A percentile compares a stretch with the other conserved stretches of the same genome.
These are phyloP conservation scores for Pseudorectes ferrugineus DNA, from an alignment of 2,113 vertebrate genomes.

Conservation along the genomic window DNA sequence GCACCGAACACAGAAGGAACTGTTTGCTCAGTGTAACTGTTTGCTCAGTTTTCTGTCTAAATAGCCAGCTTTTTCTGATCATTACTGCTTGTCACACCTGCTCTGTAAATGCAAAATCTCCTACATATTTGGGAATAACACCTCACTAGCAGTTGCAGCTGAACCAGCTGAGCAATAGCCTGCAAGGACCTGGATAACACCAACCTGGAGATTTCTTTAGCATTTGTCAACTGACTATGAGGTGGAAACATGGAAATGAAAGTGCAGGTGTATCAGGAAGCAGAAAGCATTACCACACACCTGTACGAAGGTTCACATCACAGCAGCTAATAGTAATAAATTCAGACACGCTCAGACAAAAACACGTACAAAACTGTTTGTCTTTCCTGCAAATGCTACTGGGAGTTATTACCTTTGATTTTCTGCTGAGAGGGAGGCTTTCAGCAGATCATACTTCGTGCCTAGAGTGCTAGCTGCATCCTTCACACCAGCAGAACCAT, in stretches of 20 bases:
- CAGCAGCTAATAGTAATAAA: background rate
- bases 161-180: background rate
- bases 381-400: background rate
- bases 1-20: background rate
- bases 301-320: background rate
- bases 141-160: background rate
- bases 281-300: background rate
- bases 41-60: background rate
- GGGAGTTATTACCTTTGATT: background rate
- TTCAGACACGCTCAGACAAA: background rate
- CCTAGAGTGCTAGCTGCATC: background rate
- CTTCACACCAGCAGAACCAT: background rate
- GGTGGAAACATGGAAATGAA: background rate
- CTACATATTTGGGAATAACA: background rate
- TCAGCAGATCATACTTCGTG: background rate
- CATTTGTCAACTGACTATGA: background rate
- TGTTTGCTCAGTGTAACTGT: background rate
- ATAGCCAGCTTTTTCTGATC: background rate
- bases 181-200: background rate
- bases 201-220: background rate
- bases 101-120: background rate
- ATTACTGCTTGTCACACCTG: background rate
- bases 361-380: background rate
- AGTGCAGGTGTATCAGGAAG: background rate
- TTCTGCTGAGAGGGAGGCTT: background rate